Percentiles rank a stretch among this genome's conserved stretches.
Conservation (phyloP, 2,797 vertebrate genomes). For the Coendou prehensilis region DNA sequence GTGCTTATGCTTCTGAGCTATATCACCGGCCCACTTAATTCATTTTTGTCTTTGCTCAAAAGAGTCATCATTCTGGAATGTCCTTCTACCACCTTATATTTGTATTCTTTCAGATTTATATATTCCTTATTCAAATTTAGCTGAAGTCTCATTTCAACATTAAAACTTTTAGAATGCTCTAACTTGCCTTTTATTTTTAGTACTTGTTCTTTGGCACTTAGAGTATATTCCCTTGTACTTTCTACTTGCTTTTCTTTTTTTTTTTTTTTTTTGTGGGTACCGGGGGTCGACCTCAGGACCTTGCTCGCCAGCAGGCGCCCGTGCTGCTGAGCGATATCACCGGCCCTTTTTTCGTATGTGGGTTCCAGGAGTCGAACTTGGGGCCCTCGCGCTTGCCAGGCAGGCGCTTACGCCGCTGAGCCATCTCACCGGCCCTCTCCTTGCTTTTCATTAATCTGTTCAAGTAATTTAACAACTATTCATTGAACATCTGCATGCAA, state of each 20-base stretch:
- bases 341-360: too few relatives aligned
- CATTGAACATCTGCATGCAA: neutral
- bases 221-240: neutral
- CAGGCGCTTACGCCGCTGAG: too few relatives aligned
- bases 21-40: neutral
- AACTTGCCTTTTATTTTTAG: constrained; percentile 33
- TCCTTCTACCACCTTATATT: neutral
- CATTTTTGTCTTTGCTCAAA: constrained; percentile 5
- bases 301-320: too few relatives aligned
- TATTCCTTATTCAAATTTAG: constrained; percentile 50
- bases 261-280: too few relatives aligned
- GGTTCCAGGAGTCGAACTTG: too few relatives aligned
- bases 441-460: constrained; percentile 37
- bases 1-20: too few relatives aligned
- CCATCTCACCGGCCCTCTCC: neutral
- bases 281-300: too few relatives aligned
- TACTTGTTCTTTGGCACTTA: constrained; percentile 39
- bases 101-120: constrained; percentile 47
- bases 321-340: too few relatives aligned
- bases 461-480: constrained; percentile 2
- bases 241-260: constrained; percentile 43
- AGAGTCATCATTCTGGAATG: neutral
- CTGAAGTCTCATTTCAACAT: neutral
- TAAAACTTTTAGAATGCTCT: neutral
- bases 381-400: too few relatives aligned